Evolutionary conservation across 2,797 vertebrate genomes (phyloP).

Genomic region (Epinephelus malabaricus): DNA sequence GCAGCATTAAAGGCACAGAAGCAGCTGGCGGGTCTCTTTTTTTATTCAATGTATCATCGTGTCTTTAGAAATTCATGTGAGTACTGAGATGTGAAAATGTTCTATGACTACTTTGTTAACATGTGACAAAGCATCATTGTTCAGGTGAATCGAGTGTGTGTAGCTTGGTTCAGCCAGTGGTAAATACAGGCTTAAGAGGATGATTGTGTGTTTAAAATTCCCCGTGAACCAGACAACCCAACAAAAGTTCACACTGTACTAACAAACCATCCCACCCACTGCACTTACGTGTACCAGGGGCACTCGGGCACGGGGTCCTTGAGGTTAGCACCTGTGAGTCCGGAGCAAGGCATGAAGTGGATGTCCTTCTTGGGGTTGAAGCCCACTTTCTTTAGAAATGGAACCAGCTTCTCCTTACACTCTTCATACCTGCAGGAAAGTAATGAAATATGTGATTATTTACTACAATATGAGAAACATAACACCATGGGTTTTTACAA

Average conservation of each 20-base stretch:
- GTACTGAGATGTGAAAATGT: not conserved
- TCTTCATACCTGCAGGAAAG: constrained; percentile 92
- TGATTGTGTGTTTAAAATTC: not conserved
- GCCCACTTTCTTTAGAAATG: constrained; percentile 99
- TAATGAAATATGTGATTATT: not conserved
- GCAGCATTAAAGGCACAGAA: too few species aligned
- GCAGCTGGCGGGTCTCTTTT: not conserved
- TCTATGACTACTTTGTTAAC: not conserved
- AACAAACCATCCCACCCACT: not conserved
- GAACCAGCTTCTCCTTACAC: constrained; percentile 99
- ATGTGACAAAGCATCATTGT: constrained; percentile 1
- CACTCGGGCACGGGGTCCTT: constrained; percentile 94
- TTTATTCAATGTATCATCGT: not conserved
- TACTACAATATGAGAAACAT: not conserved
- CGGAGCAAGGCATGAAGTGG: constrained; percentile 99
- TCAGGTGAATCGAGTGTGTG: not conserved
- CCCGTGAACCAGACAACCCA: not conserved
- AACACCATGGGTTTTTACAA: not conserved
- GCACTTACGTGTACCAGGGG: constrained; percentile 96
- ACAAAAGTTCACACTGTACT: not conserved
- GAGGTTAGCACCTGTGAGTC: constrained; percentile 97
- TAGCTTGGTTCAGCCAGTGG: not conserved
- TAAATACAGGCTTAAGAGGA: not conserved
- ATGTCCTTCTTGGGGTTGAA: constrained; percentile 99
- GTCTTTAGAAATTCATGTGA: not conserved